Evolutionary conservation across 2,113 vertebrate species (phyloP), one percentile per base, ranked within the genome.

Genomic region (Triplophysa tibetana): DNA sequence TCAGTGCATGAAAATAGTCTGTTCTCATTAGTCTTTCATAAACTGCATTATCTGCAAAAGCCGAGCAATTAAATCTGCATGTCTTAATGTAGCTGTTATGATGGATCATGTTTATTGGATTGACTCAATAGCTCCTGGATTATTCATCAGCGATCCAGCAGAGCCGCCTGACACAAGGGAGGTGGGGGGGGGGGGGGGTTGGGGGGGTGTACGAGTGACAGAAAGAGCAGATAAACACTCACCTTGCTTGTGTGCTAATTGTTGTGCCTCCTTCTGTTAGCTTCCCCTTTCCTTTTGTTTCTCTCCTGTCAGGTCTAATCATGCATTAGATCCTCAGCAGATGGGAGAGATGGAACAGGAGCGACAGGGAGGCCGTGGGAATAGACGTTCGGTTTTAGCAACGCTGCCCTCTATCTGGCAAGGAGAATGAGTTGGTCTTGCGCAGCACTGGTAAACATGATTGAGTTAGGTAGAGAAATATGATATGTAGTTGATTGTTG

Each of bases 381-480:
- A 76, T 76, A 65, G 17, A 43, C 33, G 61, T 62, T 65, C 17
- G 21, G 41, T 76, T 64, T 76, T 54, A 65, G 62, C 62, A 76
- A 76, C 74, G 61, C 62, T 76, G 74, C 61, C 74, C 74, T 76
- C 74, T 76, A 50, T 76, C 62, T 76, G 74, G 54, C 74, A 76
- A 65, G 62, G 61, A 64, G 61, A 65, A 76, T 62, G 56, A 19
- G 72, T 48, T 75, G 41, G 56, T 62, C 33, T 70, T 75, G 26
- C 41, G 62, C 4, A 10, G 70, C 21, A 4, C 54, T 13, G 1
- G 19, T 41, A 60, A 60, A 60, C 29, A 6, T 41, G 54, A 73
- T 60, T 26, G 38, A 75, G 45, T 75, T 62, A 48, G 58, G 33
- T 6, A 62, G 16, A 62, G 16, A 63, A 13, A n/a, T 29, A 24